These are phyloP conservation scores for Emmelina monodactyla DNA, from an alignment of 2,888 invertebrate species.

Conservation along the genomic window DNA sequence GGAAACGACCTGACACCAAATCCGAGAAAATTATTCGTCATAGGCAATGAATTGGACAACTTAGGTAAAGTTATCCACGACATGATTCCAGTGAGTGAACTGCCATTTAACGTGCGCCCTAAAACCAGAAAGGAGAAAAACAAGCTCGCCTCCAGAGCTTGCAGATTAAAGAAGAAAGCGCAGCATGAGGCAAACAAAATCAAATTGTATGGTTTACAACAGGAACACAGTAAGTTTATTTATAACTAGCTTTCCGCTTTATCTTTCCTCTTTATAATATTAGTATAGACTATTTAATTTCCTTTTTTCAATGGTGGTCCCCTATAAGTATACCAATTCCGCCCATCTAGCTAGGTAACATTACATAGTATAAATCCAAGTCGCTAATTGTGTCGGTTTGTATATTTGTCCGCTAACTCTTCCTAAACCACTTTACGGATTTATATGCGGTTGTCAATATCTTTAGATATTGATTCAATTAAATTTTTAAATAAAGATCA, in stretches of 20 bases:
- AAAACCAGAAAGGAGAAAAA: conserved; percentile 98
- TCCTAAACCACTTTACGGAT: no score
- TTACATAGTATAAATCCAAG: no score
- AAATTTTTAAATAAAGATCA: no score
- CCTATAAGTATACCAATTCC: no score
- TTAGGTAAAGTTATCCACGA: conserved; percentile 91
- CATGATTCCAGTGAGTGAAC: conserved; percentile 93
- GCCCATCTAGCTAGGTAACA: no score
- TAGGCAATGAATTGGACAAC: conserved; percentile 92
- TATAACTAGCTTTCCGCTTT: background rate
- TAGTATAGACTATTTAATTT: no score
- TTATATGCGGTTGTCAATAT: no score
- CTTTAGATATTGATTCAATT: no score
- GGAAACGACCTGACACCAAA: conserved; percentile 97
- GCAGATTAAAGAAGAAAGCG: conserved; percentile 97
- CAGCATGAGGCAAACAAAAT: conserved; percentile 99
- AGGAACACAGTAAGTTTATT: conserved; percentile 95
- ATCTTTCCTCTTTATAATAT: no score
- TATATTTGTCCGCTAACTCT: no score
- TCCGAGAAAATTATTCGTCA: conserved; percentile 87
- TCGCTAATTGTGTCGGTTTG: no score
- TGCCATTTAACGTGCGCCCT: conserved; percentile 87
- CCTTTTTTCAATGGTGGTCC: no score
- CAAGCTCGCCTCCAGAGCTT: conserved; percentile 95
- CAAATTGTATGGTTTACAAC: conserved; percentile 90